phyloP scores from a whole-genome alignment of 2,797 vertebrate genomes.

The Orientallactaga sibirica region DNA sequence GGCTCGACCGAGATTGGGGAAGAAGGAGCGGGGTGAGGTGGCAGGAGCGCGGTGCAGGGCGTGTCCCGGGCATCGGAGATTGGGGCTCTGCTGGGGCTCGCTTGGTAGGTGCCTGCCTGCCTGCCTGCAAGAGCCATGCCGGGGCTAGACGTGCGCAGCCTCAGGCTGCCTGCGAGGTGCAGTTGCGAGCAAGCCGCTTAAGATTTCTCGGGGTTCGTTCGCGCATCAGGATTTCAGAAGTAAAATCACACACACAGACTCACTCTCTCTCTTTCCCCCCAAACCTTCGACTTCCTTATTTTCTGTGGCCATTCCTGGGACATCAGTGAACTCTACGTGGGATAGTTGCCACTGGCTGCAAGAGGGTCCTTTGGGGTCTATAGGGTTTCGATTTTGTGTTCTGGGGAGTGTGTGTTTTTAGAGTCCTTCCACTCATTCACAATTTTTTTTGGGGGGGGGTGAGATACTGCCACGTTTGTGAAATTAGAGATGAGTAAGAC shows the following conservation, averaged over 20 bases:
- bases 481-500: conserved; percentile 28
- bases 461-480: conserved; percentile 30
- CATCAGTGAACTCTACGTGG: not conserved
- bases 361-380: not conserved
- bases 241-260: not conserved
- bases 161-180: not conserved
- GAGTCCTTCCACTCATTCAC: not conserved
- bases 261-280: not conserved
- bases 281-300: conserved; percentile 67
- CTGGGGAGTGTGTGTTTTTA: not conserved
- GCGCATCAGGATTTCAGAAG: conserved; percentile 46
- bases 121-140: not conserved
- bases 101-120: not conserved
- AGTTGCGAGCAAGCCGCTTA: not conserved
- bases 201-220: not conserved
- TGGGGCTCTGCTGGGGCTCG: not conserved
- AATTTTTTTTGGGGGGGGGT: not conserved
- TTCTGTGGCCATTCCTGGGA: not conserved
- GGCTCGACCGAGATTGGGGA: not conserved
- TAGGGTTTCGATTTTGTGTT: not conserved
- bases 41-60: conserved; percentile 64
- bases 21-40: conserved; percentile 62
- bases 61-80: conserved; percentile 49
- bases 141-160: not conserved
- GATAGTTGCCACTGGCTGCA: not conserved